Evolutionary conservation across 2,888 invertebrate genomes (phyloP).

Genomic region (Eugnorisma glareosa): DNA sequence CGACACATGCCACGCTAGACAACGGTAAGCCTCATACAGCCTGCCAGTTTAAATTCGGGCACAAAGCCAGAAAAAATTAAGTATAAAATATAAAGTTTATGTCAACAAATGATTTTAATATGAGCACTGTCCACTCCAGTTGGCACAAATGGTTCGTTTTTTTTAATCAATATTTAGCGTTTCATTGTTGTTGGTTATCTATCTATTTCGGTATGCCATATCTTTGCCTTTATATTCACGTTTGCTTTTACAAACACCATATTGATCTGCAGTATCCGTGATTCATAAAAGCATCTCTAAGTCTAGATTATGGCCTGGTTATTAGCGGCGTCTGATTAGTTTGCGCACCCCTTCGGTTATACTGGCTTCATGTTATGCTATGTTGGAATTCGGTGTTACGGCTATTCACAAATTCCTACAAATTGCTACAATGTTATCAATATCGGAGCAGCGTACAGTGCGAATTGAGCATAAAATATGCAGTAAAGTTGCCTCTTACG

Average conservation of each 20-base stretch:
- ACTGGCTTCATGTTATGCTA: background rate
- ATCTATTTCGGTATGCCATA: background rate
- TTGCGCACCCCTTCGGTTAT: background rate
- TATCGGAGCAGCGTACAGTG: slow-evolving; percentile 6
- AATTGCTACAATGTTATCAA: slow-evolving; percentile 26
- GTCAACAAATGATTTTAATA: slow-evolving; percentile 56
- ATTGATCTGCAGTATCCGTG: background rate
- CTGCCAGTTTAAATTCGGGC: slow-evolving; percentile 56
- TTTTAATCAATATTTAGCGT: background rate
- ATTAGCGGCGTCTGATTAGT: background rate
- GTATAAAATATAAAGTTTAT: slow-evolving; percentile 51
- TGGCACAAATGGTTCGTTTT: slow-evolving; percentile 11
- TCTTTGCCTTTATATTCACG: background rate
- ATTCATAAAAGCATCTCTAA: too few species aligned
- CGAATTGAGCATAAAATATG: slow-evolving; percentile 38
- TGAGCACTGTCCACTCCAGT: slow-evolving; percentile 34
- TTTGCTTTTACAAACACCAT: background rate
- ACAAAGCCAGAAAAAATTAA: slow-evolving; percentile 49
- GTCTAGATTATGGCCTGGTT: background rate
- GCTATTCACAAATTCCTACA: background rate
- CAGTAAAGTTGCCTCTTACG: slow-evolving; percentile 10
- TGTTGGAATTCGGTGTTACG: background rate
- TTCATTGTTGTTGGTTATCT: background rate
- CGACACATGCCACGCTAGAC: slow-evolving; percentile 42
- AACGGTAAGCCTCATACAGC: slow-evolving; percentile 24